Evolutionary conservation across 30 jellyfish, hydroid and myxozoan genomes (phyloP), one percentile per base, ranked within the genome.

Genomic region (Calvadosia cruxmelitensis): DNA sequence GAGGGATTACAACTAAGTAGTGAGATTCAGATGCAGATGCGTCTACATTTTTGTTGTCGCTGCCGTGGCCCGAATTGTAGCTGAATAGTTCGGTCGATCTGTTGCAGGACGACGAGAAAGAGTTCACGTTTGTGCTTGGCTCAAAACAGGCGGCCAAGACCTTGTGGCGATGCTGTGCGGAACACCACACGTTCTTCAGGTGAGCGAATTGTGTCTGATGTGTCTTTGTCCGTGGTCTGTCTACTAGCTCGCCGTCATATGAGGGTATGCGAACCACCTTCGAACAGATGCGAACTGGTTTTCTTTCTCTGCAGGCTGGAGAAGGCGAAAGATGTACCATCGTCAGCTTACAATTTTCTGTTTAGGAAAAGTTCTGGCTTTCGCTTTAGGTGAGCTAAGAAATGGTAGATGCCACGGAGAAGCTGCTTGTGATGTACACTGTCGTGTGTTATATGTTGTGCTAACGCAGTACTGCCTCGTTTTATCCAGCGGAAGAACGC

Each of bases 161-260:
- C 23, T 52, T 91, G 30, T 91, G 99, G 99, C 82, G 76, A 66
- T 74, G 85, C 49, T 91, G 99, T 69, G 99, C 99, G 3, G 99
- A 91, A 66, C 99, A 91, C 48, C 99, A 91, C 67, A 91, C 99
- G 0, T 91, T 91, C 49, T 91, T 91, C 82, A 83, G 99, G 99
- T 91, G 48, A 48, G 27, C n/a, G n/a, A n/a, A n/a, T n/a, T n/a
- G n/a, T n/a, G n/a, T n/a, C n/a, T n/a, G n/a, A n/a, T n/a, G n/a
- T n/a, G n/a, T n/a, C n/a, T n/a, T n/a, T n/a, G n/a, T n/a, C n/a
- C n/a, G n/a, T n/a, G n/a, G n/a, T n/a, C n/a, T n/a, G n/a, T n/a
- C n/a, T n/a, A n/a, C n/a, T n/a, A n/a, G n/a, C n/a, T n/a, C n/a
- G n/a, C n/a, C n/a, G n/a, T n/a, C n/a, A n/a, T n/a, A n/a, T 12